Base-by-base conservation (phyloP, 2,113 vertebrate species). In the Asarcornis scutulata region DNA sequence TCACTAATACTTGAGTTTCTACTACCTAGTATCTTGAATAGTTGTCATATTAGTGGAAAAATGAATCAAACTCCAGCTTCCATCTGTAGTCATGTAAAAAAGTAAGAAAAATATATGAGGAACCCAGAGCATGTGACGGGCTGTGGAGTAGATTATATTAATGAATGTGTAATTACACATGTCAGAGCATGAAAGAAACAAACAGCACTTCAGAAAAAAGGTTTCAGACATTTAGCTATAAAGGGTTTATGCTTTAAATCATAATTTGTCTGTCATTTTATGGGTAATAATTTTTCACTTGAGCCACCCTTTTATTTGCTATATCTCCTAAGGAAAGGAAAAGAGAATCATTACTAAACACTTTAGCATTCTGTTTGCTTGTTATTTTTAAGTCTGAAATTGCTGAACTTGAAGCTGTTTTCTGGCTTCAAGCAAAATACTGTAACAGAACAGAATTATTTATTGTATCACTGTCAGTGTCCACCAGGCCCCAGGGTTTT, bases 341-440 rank as follows among this genome's bases (percentile, higher is more conserved):
- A 91, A 80, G 72, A 6, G 64, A 87, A 92, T 88, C 34, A 76
- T 83, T 80, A 50, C 26, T 85, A 85, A 95, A 84, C 21, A 58
- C 27, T 85, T 85, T 10, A 59, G 8, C 14, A 34, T 89, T 89
- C 62, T 83, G 13, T 62, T 89, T 95, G 32, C 74, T 84, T 95
- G 48, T 63, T 72, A 64, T 77, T 38, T 91, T 89, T 91, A 32
- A 80, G 40, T 80, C 50, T 91, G 79, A 83, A 88, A 63, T 85
- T 93, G 89, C 87, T 88, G 67, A 89, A 69, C 62, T 89, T 89
- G 71, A 91, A 93, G 31, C 40, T 89, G 13, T 71, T 91, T 89
- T 96, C 50, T 95, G 59, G 63, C 91, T 95, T 95, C 72, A 44
- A 91, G 94, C 74, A 74, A 90, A 87, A 85, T 53, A 76, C 52